Evolutionary conservation across 2,113 vertebrate species (phyloP).

Genomic region (Entomyzon cyanotis): DNA sequence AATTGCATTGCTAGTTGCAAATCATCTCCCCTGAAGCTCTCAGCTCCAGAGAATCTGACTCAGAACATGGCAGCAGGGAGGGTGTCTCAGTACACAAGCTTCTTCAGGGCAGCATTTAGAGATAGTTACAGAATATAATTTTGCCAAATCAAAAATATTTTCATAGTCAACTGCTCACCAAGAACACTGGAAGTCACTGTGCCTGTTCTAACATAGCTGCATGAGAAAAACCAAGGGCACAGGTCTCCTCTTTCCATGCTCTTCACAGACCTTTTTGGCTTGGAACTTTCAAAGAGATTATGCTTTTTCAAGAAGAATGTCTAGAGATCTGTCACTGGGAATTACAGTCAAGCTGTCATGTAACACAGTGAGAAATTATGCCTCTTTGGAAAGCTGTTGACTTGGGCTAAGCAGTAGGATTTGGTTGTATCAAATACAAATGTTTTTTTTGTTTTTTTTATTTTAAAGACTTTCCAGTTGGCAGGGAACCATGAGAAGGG

Average conservation of each 20-base stretch:
- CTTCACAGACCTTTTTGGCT: background rate
- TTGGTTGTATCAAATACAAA: background rate
- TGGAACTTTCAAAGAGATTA: slow-evolving; percentile 2
- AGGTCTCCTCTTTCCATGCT: slow-evolving; percentile 49
- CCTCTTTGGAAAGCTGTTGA: background rate
- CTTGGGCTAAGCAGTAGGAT: background rate
- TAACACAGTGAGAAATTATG: background rate
- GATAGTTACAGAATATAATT: slow-evolving; percentile 42
- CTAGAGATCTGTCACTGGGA: background rate
- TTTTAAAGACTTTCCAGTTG: background rate
- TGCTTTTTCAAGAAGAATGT: slow-evolving; percentile 15
- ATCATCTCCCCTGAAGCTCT: slow-evolving; percentile 67
- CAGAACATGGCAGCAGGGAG: slow-evolving; percentile 48
- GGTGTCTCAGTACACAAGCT: slow-evolving; percentile 54
- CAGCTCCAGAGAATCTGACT: slow-evolving; percentile 44
- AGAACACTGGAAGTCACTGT: background rate
- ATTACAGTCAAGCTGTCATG: background rate
- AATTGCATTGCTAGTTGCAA: slow-evolving; percentile 87
- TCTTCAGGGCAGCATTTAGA: slow-evolving; percentile 70
- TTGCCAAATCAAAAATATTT: background rate
- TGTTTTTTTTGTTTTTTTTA: background rate
- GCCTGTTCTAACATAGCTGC: slow-evolving; percentile 48
- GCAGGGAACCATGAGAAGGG: background rate
- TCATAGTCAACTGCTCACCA: background rate
- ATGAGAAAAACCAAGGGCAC: slow-evolving; percentile 12